Evolutionary conservation across 2,113 vertebrate species (phyloP), one percentile per base, ranked within the genome.

Genomic region (Opisthocomus hoazin): DNA sequence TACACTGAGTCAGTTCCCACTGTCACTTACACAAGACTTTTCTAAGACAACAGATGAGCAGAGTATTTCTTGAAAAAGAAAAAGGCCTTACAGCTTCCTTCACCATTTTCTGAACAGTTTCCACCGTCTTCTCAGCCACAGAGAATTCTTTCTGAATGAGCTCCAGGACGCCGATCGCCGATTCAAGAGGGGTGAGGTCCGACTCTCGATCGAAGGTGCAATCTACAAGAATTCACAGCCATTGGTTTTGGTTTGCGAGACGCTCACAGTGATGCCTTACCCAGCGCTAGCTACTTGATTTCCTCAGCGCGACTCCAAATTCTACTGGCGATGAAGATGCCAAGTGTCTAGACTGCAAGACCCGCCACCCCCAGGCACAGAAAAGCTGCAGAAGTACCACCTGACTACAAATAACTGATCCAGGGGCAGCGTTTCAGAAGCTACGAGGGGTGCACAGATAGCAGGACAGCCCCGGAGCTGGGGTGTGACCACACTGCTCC

Each of bases 161-260:
- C 84, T 98, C 98, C 92, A 99, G 96, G 37, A 99, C 84, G 3
- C 51, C 64, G 11, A 99, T 92, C 2, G 99, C 99, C 0, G 98
- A 99, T 89, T 99, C 99, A 10, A 99, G 97, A 5, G 99, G 98
- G 9, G 98, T 98, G 46, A 98, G 75, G 9, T 98, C 97, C 1
- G 96, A 92, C 48, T 99, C 97, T 34, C 96, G 82, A 34, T 98
- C 98, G 78, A 99, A 99, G 21, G 77, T 95, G 39, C 98, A 83
- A 41, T 98, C 99, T 99, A 66, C 22, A 93, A 96, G 68, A 94
- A 86, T 75, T 16, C 75, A 37, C 63, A 90, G 57, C 32, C 2
- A 4, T 2, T 43, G 43, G 0, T 15, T 46, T 2, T 43, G 43
- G 0, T 15, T 46, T 22, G n/a, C 5, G 17, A 77, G 69, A 27